phyloP scores from a whole-genome alignment of 2,113 vertebrate genomes.

The Ceratotherium simum region DNA sequence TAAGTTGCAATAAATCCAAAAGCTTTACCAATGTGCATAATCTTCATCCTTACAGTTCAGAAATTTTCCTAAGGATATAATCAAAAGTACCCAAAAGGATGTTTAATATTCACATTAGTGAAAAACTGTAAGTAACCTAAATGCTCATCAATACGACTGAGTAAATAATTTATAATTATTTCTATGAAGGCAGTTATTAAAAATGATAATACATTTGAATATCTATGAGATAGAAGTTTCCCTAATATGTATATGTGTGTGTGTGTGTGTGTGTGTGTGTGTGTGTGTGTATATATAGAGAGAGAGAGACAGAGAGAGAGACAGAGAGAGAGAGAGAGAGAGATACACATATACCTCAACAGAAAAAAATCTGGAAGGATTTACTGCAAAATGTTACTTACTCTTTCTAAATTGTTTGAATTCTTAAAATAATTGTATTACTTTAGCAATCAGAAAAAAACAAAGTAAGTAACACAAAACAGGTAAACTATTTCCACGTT shows the following conservation, averaged over 20 bases:
- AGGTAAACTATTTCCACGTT: background rate
- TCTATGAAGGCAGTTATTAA: background rate
- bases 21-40: background rate
- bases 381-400: background rate
- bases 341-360: too few relatives aligned
- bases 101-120: background rate
- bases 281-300: background rate
- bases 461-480: background rate
- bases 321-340: background rate
- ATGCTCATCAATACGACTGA: background rate
- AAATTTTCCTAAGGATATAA: background rate
- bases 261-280: too few relatives aligned
- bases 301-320: background rate
- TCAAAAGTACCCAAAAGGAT: background rate
- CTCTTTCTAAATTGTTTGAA: background rate
- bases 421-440: background rate
- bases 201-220: background rate
- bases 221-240: background rate
- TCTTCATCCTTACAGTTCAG: background rate
- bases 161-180: constrained; percentile 40
- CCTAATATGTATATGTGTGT: background rate
- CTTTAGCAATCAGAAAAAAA: background rate
- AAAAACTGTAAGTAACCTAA: background rate
- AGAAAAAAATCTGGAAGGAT: background rate
- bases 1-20: background rate